Conservation (phyloP, 2,888 invertebrate species). For the Lingula anatina region DNA sequence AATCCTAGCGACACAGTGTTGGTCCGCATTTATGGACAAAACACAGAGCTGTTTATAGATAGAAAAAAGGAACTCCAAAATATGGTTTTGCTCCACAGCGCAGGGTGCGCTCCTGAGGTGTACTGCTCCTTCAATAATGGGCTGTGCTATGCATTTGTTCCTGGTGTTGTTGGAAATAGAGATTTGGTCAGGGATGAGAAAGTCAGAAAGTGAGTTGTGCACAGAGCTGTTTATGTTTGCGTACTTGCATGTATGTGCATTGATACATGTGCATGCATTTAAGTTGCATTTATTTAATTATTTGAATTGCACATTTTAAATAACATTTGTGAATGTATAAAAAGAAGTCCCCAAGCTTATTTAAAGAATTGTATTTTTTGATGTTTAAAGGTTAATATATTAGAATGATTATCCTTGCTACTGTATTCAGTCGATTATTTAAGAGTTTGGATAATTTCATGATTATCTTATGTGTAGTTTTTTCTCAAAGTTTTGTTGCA, state of each 20-base stretch:
- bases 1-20: conserved; percentile 65
- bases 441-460: no score
- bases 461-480: no score
- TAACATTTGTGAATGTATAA: no score
- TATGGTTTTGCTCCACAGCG: conserved; percentile 60
- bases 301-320: no score
- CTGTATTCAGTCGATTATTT: no score
- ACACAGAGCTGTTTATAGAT: conserved; percentile 88
- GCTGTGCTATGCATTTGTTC: conserved; percentile 73
- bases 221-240: not conserved
- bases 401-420: no score
- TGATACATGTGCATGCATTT: no score
- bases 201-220: conserved; percentile 17
- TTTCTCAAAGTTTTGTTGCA: no score
- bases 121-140: conserved; percentile 93
- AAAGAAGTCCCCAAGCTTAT: no score
- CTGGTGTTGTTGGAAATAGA: conserved; percentile 61
- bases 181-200: conserved; percentile 39
- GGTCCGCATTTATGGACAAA: conserved; percentile 85
- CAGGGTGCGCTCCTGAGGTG: conserved; percentile 76
- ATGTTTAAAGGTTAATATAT: no score
- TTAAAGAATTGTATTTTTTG: no score
- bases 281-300: no score
- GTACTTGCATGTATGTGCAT: not conserved
- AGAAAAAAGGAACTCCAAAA: conserved; percentile 65